phyloP scores from a whole-genome alignment of 2,113 vertebrate genomes.

The Petrocephalus zakoni region DNA sequence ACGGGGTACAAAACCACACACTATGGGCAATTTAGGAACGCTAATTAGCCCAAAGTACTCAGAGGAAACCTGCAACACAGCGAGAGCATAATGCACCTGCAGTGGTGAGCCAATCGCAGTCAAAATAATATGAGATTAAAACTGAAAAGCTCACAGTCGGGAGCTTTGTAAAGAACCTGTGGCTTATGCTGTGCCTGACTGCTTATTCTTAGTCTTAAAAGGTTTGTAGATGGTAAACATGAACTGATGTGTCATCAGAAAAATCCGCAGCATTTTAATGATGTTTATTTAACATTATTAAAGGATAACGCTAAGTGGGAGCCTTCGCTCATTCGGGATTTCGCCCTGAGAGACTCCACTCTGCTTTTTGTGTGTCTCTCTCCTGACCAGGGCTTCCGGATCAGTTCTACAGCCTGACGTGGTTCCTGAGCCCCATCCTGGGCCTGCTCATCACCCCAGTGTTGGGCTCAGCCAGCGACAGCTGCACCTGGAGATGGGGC shows the following conservation, averaged over 20 bases:
- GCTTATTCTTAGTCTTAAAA: background rate
- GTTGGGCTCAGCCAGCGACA: conserved; percentile 93
- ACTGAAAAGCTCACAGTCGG: background rate
- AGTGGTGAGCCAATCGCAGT: background rate
- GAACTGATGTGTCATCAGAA: background rate
- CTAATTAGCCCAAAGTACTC: background rate
- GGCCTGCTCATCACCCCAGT: conserved; percentile 91
- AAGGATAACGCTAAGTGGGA: background rate
- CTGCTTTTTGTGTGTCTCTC: background rate
- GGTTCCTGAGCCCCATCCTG: conserved; percentile 95
- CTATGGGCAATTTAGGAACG: too few species aligned
- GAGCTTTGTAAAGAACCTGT: background rate
- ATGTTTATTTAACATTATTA: background rate
- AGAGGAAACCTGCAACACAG: background rate
- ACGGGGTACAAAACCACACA: background rate
- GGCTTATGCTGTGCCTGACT: background rate
- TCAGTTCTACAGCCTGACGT: conserved; percentile 97
- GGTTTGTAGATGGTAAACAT: background rate
- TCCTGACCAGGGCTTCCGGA: background rate
- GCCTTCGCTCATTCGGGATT: background rate
- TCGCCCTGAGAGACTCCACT: background rate
- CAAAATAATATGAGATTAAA: background rate
- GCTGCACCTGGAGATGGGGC: conserved; percentile 90
- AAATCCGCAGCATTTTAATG: background rate
- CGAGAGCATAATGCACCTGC: background rate